A percentile compares a stretch with the other conserved stretches of the same genome.
These are phyloP conservation scores for Scaptomyza flava DNA, from an alignment of 2,888 invertebrate genomes.

Conservation along the genomic window DNA sequence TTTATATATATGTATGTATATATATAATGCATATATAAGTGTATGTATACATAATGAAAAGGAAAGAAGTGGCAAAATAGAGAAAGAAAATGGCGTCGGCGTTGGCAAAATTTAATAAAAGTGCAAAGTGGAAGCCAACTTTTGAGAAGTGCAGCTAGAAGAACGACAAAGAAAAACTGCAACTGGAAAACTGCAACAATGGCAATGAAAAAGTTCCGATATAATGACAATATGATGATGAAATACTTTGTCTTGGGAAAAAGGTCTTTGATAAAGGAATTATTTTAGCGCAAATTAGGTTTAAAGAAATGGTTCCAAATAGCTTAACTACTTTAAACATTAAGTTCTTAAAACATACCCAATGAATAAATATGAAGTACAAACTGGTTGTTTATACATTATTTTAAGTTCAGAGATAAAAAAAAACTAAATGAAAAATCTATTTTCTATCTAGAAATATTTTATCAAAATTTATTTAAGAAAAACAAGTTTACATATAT, in stretches of 20 bases:
- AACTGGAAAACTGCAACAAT: conserved; percentile 3
- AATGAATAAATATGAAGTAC: too few relatives aligned
- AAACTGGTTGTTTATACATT: too few relatives aligned
- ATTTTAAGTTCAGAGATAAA: too few relatives aligned
- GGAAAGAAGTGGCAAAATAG: conserved; percentile 16
- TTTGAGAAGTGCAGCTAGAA: conserved; percentile 19
- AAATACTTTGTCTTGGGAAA: conserved; percentile 15
- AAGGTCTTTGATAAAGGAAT: background rate
- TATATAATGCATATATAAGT: background rate
- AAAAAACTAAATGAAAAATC: too few relatives aligned
- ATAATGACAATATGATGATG: background rate
- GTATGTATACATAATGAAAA: background rate
- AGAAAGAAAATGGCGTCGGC: conserved; percentile 39
- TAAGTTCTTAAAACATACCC: too few relatives aligned
- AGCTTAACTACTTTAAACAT: too few relatives aligned
- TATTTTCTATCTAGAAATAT: too few relatives aligned
- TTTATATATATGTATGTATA: background rate
- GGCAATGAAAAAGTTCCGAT: background rate
- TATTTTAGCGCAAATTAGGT: background rate
- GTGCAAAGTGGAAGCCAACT: conserved; percentile 36
- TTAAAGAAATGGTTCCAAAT: too few relatives aligned
- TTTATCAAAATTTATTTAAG: too few relatives aligned
- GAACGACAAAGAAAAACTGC: conserved; percentile 17
- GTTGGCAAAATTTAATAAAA: conserved; percentile 48
- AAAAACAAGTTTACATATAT: too few relatives aligned